Conservation (phyloP, 2,797 vertebrate species). For the Monodelphis domestica region DNA sequence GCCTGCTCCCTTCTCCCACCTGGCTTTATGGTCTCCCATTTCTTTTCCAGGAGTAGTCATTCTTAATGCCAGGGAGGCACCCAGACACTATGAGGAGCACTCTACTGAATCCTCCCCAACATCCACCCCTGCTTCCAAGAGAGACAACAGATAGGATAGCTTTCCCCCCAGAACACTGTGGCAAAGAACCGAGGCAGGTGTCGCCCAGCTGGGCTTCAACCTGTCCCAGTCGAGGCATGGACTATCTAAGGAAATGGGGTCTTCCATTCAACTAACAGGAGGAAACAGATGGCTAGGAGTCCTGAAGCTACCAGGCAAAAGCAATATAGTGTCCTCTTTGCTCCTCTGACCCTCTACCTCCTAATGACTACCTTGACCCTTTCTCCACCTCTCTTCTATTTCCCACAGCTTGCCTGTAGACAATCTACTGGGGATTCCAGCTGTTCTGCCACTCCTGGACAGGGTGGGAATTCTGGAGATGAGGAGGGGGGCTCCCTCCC, state of each 20-base stretch:
- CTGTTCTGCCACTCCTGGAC: slow-evolving; percentile 24
- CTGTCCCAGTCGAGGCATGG: background rate
- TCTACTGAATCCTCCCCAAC: background rate
- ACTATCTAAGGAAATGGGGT: background rate
- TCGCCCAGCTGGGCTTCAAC: background rate
- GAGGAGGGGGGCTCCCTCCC: slow-evolving; percentile 1
- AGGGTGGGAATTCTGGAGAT: background rate
- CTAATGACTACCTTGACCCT: background rate
- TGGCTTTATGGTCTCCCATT: background rate
- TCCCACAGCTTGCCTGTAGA: background rate
- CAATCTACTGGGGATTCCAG: slow-evolving; percentile 14
- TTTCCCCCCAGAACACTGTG: background rate
- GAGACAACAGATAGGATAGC: slow-evolving; percentile 3
- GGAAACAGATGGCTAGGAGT: slow-evolving; percentile 8
- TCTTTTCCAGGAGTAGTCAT: background rate
- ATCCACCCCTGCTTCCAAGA: background rate
- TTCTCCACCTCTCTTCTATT: background rate
- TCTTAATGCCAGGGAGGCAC: background rate
- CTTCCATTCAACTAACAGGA: background rate
- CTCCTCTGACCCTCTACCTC: no score
- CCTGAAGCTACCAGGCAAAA: slow-evolving; percentile 21
- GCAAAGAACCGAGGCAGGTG: slow-evolving; percentile 9
- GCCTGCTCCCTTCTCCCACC: background rate
- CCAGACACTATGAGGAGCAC: background rate
- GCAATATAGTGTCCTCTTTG: background rate